phyloP scores from a whole-genome alignment of 35 echinoderm and acorn worm species.

The Ptychodera flava region DNA sequence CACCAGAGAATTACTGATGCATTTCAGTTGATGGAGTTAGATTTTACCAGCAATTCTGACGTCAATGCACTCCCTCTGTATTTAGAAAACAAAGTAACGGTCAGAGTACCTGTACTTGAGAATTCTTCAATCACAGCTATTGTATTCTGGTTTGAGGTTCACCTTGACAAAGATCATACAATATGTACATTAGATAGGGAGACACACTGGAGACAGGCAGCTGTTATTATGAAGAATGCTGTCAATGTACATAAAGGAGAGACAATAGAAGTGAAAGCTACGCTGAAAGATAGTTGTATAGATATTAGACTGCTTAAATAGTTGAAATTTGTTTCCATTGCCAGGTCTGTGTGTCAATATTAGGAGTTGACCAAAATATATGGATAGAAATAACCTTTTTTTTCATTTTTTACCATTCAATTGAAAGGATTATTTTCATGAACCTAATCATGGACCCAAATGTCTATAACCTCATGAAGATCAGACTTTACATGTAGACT shows the following conservation, averaged over 20 bases:
- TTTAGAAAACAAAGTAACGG: neutral
- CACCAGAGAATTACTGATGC: neutral
- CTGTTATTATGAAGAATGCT: neutral
- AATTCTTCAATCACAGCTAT: neutral
- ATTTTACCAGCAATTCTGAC: neutral
- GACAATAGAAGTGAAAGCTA: neutral
- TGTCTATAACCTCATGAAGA: too few relatives aligned
- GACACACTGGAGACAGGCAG: neutral
- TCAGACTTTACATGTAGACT: too few relatives aligned
- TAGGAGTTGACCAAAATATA: too few relatives aligned
- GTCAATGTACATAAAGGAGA: neutral
- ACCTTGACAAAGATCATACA: neutral
- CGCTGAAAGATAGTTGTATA: neutral
- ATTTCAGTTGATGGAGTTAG: neutral
- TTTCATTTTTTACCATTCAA: too few relatives aligned
- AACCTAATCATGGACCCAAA: too few relatives aligned
- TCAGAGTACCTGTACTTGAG: neutral
- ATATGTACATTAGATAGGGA: neutral
- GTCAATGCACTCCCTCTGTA: neutral
- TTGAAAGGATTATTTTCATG: too few relatives aligned
- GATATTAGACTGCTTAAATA: too few relatives aligned
- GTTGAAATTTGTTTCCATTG: too few relatives aligned
- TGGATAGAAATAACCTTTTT: too few relatives aligned
- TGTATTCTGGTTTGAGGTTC: neutral
- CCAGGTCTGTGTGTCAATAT: too few relatives aligned